These are phyloP conservation scores for Conomelus anceps DNA, from an alignment of 2,888 invertebrate species.

Conservation along the genomic window DNA sequence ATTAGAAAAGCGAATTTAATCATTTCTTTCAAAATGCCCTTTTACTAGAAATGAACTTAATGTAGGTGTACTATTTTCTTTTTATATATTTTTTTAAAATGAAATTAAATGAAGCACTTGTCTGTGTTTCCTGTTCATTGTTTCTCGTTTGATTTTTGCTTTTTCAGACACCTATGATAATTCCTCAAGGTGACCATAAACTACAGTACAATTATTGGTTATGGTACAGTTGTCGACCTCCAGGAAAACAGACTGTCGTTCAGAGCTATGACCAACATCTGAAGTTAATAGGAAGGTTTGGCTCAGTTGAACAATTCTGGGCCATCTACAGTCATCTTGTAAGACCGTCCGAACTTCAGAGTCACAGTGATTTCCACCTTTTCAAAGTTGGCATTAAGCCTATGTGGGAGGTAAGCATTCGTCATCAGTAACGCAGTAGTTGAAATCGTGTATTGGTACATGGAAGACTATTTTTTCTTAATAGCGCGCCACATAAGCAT, in stretches of 20 bases:
- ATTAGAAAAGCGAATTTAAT: no score
- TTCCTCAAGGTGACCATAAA: constrained; percentile 81
- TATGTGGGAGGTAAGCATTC: constrained; percentile 81
- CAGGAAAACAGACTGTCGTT: constrained; percentile 51
- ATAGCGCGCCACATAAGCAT: no score
- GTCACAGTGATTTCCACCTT: constrained; percentile 89
- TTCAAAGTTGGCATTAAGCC: constrained; percentile 98
- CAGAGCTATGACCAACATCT: constrained; percentile 69
- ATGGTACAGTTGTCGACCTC: constrained; percentile 69
- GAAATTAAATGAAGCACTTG: not conserved
- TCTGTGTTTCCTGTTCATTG: not conserved
- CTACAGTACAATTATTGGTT: constrained; percentile 90
- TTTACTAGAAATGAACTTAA: no score
- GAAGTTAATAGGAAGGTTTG: constrained; percentile 80
- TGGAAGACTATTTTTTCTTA: no score
- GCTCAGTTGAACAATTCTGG: constrained; percentile 98
- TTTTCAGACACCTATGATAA: constrained; percentile 56
- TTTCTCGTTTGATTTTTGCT: constrained; percentile 34
- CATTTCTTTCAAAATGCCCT: no score
- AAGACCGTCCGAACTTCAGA: constrained; percentile 81
- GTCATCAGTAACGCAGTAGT: no score
- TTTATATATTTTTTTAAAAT: not conserved
- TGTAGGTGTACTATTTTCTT: constrained; percentile 30
- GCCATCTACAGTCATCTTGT: constrained; percentile 85
- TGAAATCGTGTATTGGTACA: no score